These are phyloP conservation scores for Galerucella nymphaeae DNA, from an alignment of 2,888 invertebrate genomes.

Conservation along the genomic window DNA sequence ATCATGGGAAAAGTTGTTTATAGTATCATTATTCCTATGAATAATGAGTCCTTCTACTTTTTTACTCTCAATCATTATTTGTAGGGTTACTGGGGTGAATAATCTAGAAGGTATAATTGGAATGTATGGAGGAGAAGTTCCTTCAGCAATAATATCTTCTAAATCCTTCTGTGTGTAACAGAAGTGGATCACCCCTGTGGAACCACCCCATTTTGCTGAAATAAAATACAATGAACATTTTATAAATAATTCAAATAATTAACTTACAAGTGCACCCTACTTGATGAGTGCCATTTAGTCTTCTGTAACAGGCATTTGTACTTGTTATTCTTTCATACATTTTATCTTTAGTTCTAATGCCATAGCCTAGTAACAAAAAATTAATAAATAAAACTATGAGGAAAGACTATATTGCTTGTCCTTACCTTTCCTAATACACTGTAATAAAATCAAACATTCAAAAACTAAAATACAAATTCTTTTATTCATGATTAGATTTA, in stretches of 20 bases:
- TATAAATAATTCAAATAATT: background rate
- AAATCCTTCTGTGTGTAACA: slow-evolving; percentile 75
- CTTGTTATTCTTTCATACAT: slow-evolving; percentile 83
- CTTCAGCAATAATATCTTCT: slow-evolving; percentile 77
- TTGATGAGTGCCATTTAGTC: slow-evolving; percentile 94
- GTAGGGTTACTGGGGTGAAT: slow-evolving; percentile 68
- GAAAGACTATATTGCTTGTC: background rate
- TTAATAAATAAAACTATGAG: background rate
- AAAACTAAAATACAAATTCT: slow-evolving; percentile 26
- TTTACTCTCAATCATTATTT: slow-evolving; percentile 67
- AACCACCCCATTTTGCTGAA: slow-evolving; percentile 79
- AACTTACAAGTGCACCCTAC: slow-evolving; percentile 93
- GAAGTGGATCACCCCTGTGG: slow-evolving; percentile 86
- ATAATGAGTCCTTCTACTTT: slow-evolving; percentile 77
- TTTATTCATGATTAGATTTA: slow-evolving; percentile 28
- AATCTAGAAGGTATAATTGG: slow-evolving; percentile 75
- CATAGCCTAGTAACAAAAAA: slow-evolving; percentile 61
- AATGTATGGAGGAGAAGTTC: slow-evolving; percentile 84
- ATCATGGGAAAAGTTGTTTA: slow-evolving; percentile 71
- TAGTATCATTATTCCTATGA: slow-evolving; percentile 65
- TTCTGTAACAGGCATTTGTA: slow-evolving; percentile 84
- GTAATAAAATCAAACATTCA: slow-evolving; percentile 20
- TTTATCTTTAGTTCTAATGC: slow-evolving; percentile 78
- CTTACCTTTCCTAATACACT: slow-evolving; percentile 18
- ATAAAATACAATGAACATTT: slow-evolving; percentile 17